A percentile compares a stretch with the other conserved stretches of the same genome.
phyloP scores from a whole-genome alignment of 2,888 invertebrate species.

The Folsomia manolachei region DNA sequence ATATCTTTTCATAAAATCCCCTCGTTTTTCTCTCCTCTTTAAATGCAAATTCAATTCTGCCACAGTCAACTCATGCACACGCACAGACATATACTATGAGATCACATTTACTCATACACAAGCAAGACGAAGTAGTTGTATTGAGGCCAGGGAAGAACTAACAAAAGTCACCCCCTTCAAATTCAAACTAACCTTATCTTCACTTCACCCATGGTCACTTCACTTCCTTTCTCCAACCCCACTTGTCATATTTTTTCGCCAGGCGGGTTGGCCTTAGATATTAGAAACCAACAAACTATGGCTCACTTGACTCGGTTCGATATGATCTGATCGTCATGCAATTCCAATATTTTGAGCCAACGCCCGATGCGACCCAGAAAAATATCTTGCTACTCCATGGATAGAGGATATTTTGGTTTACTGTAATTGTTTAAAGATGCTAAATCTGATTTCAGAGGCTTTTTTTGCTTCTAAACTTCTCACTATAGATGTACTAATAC shows the following conservation, averaged over 20 bases:
- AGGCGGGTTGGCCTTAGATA: too few relatives aligned
- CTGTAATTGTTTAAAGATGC: too few relatives aligned
- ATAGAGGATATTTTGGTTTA: too few relatives aligned
- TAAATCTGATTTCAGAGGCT: too few relatives aligned
- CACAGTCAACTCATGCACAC: neutral
- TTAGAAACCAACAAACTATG: neutral
- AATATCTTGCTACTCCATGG: too few relatives aligned
- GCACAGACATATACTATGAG: too few relatives aligned
- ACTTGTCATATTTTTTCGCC: slow-evolving; percentile 3
- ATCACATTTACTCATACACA: too few relatives aligned
- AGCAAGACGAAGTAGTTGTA: neutral
- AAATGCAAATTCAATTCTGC: slow-evolving; percentile 10
- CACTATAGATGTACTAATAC: too few relatives aligned
- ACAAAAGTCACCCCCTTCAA: neutral
- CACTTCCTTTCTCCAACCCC: neutral
- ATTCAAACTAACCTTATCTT: neutral
- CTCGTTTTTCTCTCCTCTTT: neutral
- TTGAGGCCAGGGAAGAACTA: neutral
- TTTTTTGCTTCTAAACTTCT: too few relatives aligned
- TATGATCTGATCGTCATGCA: too few relatives aligned
- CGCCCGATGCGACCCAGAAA: neutral
- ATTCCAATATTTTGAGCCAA: neutral
- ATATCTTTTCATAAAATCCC: slow-evolving; percentile 19
- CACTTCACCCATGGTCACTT: neutral
- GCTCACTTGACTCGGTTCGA: neutral